A percentile compares a stretch with the other conserved stretches of the same genome.
Conservation (phyloP, 2,113 vertebrate species). For the Parotia lawesii region DNA sequence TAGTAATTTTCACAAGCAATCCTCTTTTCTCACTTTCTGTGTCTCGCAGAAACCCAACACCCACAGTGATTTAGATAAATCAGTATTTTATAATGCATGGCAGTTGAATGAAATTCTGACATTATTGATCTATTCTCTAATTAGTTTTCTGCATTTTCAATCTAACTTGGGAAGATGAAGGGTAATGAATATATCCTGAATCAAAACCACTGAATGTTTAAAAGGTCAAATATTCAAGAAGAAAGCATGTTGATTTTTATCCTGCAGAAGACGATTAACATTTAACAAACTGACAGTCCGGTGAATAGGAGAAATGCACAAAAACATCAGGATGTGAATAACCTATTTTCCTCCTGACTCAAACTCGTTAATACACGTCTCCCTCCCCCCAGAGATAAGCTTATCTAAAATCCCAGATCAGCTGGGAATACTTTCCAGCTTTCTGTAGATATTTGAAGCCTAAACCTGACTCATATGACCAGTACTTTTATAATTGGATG, state of each 20-base stretch:
- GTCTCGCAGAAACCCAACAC: neutral
- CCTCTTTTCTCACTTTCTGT: neutral
- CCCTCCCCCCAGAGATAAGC: neutral
- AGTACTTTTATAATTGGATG: neutral
- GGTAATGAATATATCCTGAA: slow-evolving; percentile 7
- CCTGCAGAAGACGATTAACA: neutral
- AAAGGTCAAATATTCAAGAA: slow-evolving; percentile 42
- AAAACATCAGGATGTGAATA: neutral
- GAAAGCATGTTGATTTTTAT: neutral
- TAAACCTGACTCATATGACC: slow-evolving; percentile 14
- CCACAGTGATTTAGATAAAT: neutral
- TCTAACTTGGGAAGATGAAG: neutral
- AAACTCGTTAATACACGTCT: neutral
- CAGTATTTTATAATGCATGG: neutral
- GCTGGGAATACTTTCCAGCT: neutral
- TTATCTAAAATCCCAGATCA: slow-evolving; percentile 12
- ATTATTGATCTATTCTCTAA: slow-evolving; percentile 9
- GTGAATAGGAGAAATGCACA: neutral
- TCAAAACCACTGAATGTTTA: neutral
- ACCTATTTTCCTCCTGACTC: neutral
- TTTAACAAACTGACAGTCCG: neutral
- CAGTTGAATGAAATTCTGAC: neutral
- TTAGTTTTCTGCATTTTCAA: slow-evolving; percentile 27
- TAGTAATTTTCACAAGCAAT: neutral
- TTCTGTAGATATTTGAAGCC: neutral